Base-by-base conservation (phyloP, 2,888 invertebrate species). In the Drosophila anomelani region DNA sequence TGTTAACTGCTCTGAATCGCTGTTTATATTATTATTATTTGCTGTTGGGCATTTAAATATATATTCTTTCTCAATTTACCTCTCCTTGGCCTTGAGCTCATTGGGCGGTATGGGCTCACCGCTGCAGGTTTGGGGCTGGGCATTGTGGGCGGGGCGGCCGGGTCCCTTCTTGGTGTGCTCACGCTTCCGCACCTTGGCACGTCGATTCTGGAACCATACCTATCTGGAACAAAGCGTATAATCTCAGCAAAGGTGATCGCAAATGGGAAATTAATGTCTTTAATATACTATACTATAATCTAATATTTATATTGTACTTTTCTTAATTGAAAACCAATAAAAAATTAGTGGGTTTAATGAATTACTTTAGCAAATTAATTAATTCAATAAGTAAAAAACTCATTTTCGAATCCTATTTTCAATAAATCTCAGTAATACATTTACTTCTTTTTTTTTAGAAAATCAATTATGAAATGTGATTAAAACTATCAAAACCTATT, bases 191-290 rank as follows among this genome's bases (percentile, higher is more conserved):
- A 99, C 99, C 93, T 99, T 99, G 57, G 99, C 99, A 74, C 99
- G 94, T 39, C 99, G 95, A 94, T 99, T 99, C 94, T 99, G 99
- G 94, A 99, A 99, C 99, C 99, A 99, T 76, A 99, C 99, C 99
- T 99, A 95, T 89, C 92, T 92, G 88, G 90, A 92, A 91, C 91
- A 92, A 92, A 92, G 92, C 90, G 99, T 99, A 95, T 91, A 91
- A 91, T 91, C 90, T 91, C 88, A 87, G 86, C 84, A 88, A 85
- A 88, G 74, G 75, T 85, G 87, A 63, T 51, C 43, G 36, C 53
- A 38, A 8, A 17, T 6, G 9, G 43, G 15, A 7, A 38, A 38
- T 38, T 1, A 6, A 38, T 15, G 5, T 38, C 20, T 12, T 12
- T 0, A 3, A 39, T 8, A n/a, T 9, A 13, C 9, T 23, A 13